Base-by-base conservation (phyloP, 2,797 vertebrate species). In the Enteromius paludinosus region DNA sequence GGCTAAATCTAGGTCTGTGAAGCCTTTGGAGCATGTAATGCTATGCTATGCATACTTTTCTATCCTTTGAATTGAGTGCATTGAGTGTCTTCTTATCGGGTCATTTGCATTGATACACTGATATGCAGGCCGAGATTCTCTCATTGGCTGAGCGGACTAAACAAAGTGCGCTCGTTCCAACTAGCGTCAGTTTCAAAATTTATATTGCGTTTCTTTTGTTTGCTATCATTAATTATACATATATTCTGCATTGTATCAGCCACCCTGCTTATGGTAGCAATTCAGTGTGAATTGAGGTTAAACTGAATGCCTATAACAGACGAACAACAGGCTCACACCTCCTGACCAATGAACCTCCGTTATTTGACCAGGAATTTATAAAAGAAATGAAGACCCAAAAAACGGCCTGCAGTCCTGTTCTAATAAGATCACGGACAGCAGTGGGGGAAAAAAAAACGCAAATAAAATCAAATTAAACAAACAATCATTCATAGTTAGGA, bases 1-100 rank as follows among this genome's bases (percentile, higher is more conserved):
- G 45, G 70, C 61, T 66, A 41, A 64, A 64, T 33, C 70, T 74
- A 45, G 14, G 25, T 74, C 79, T 73, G 28, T 41, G 30, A 38
- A 82, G 59, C 38, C 28, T 43, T 17, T 49, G 47, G 11, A 79
- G 25, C 18, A 45, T 3, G 33, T 18, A 18, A 69, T 59, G 35
- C 66, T 45, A 23, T 33, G 52, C 28, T 54, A 20, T 54, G 23
- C 71, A 82, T 28, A 41, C 61, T 30, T 64, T n/a, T 41, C 79
- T 74, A 61, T 82, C 41, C 59, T 66, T 38, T 54, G 45, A 38
- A 52, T 5, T 12, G 45, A 38, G 41, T 25, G 41, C 41, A 65
- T 25, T 49, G 30, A 66, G 33, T 14, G 10, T 41, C 20, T 30
- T 66, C 59, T 65, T 54, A 54, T 38, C 74, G 11, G 17, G n/a